Evolutionary conservation across 2,888 invertebrate species (phyloP).

Genomic region (Ophraella communa): DNA sequence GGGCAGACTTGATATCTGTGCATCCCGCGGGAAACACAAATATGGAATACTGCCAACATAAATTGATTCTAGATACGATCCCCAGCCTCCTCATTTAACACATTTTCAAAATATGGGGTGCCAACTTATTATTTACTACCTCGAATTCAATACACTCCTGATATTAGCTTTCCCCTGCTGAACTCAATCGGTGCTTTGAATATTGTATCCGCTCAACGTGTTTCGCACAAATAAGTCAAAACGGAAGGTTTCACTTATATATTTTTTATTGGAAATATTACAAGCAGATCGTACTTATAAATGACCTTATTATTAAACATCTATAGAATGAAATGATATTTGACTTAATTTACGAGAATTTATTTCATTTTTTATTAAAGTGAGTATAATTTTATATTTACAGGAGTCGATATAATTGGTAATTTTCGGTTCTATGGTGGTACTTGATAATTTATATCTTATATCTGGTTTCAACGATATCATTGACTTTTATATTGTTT

Average conservation of each 20-base stretch:
- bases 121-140: conserved; percentile 53
- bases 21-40: conserved; percentile 59
- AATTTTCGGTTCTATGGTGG: no score
- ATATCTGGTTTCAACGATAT: no score
- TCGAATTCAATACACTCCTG: conserved; percentile 42
- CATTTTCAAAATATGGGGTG: conserved; percentile 56
- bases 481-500: no score
- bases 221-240: conserved; percentile 21
- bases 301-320: no score
- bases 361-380: no score
- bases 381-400: no score
- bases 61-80: conserved; percentile 60
- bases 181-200: conserved; percentile 21
- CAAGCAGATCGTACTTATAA: not conserved
- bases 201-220: conserved; percentile 33
- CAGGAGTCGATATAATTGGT: no score
- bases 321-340: no score
- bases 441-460: no score
- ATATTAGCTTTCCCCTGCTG: conserved; percentile 34
- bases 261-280: not conserved
- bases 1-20: conserved; percentile 52
- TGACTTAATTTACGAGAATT: no score
- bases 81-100: conserved; percentile 57
- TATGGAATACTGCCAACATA: conserved; percentile 61
- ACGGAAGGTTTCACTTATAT: not conserved